Evolutionary conservation across 2,888 invertebrate species (phyloP), one percentile per base, ranked within the genome.

Genomic region (Sinopyrophorus schimmeli): DNA sequence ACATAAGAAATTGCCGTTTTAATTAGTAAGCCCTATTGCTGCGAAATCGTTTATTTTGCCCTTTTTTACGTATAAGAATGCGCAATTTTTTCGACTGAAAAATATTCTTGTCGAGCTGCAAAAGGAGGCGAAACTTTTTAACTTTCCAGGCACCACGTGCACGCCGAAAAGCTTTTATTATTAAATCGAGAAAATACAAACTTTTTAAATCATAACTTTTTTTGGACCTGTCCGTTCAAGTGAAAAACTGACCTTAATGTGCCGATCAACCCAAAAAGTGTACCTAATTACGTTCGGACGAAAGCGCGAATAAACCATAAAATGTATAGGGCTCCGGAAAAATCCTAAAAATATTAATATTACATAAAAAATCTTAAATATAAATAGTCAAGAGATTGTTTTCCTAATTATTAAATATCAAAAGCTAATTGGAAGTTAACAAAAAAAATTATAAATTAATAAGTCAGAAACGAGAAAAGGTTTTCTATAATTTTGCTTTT

Each of bases 401-500:
- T n/a, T n/a, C n/a, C 3, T 24, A 7, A 3, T 24, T 3, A 24
- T 24, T 24, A 10, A 9, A 5, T 24, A 24, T 24, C 9, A 12
- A 28, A 28, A 15, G 28, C n/a, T 15, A 6, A 27, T 23, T 11
- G 9, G 15, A 16, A 31, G 24, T 18, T 41, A 24, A 35, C 26
- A 26, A n/a, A 12, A 5, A 11, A 27, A 43, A 43, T 32, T 11
- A 12, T 27, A 34, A 34, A 34, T 27, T 18, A 34, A 43, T 34
- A 43, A 26, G 11, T 18, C 5, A 41, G 47, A 47, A 41, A 27
- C 20, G 35, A 39, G 34, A 41, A 41, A 47, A 34, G 43, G 35
- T 26, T 43, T 35, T 24, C 43, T 40, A 47, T 40, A 41, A 47
- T 37, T 41, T 47, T 47, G 47, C 47, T 47, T 47, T 47, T 47